These are phyloP conservation scores for Calameuta idolon DNA, from an alignment of 2,888 invertebrate genomes.

Conservation along the genomic window DNA sequence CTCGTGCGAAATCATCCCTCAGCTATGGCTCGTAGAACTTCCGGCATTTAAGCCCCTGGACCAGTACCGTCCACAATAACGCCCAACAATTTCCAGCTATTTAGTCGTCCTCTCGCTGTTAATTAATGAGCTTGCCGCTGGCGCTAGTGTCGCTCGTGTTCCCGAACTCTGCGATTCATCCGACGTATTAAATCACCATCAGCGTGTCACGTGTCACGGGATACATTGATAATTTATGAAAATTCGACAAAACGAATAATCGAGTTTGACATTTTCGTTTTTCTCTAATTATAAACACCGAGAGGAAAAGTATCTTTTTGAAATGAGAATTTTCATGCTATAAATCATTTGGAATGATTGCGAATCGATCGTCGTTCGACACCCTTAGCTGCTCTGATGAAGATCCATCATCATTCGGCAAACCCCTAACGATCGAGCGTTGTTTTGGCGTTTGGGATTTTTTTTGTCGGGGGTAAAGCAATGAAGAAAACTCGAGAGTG, in stretches of 20 bases:
- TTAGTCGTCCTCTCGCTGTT: background rate
- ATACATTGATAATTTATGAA: background rate
- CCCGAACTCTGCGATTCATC: background rate
- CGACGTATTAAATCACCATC: background rate
- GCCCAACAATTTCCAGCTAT: constrained; percentile 1
- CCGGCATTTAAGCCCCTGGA: background rate
- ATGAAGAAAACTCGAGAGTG: background rate
- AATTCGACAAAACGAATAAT: background rate
- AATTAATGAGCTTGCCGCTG: constrained; percentile 7
- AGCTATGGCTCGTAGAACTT: background rate
- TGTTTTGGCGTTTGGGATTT: background rate
- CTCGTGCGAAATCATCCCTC: background rate
- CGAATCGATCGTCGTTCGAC: background rate
- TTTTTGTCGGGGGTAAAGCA: background rate
- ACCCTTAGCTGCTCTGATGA: background rate
- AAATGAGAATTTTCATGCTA: background rate
- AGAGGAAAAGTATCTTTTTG: background rate
- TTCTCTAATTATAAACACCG: background rate
- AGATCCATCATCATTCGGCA: background rate
- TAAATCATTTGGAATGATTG: background rate
- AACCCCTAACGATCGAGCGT: background rate
- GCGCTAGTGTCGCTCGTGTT: background rate
- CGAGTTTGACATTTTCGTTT: background rate
- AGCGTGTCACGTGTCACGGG: too few species aligned
- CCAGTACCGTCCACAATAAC: background rate